These are phyloP conservation scores for Turdus rufiventris DNA, from an alignment of 2,113 vertebrate species.

Conservation along the genomic window DNA sequence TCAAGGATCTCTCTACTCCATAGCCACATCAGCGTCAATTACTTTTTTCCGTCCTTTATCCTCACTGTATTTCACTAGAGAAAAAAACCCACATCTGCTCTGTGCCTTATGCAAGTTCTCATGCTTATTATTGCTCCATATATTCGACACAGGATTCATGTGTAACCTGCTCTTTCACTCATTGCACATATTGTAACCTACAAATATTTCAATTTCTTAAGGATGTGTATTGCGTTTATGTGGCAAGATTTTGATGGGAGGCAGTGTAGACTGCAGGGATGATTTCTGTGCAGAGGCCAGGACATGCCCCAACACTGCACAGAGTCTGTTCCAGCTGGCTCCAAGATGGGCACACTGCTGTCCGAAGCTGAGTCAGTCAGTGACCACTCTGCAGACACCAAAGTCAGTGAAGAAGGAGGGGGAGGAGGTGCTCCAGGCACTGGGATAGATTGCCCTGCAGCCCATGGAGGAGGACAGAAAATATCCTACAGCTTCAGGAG, in stretches of 20 bases:
- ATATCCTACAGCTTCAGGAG: background rate
- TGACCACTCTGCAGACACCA: rapidly evolving
- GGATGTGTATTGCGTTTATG: background rate
- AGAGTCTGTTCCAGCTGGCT: background rate
- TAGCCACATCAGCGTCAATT: background rate
- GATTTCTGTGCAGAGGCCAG: background rate
- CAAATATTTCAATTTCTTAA: background rate
- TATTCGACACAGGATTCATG: background rate
- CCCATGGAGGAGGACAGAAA: background rate
- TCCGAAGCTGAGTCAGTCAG: background rate
- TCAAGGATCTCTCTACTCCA: background rate
- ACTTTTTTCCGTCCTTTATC: background rate
- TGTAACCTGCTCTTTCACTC: background rate
- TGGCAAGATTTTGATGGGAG: background rate
- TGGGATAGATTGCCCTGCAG: background rate
- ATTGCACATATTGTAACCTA: background rate
- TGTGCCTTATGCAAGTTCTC: background rate
- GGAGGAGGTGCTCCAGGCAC: background rate
- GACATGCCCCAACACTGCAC: background rate
- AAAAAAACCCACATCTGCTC: background rate
- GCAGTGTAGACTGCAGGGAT: background rate
- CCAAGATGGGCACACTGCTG: background rate
- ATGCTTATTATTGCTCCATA: background rate
- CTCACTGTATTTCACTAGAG: background rate
- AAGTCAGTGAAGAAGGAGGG: background rate